Percentiles rank a stretch among this genome's conserved stretches.
These are phyloP conservation scores for Physella acuta DNA, from an alignment of 1,140 invertebrate genomes.

Conservation along the genomic window DNA sequence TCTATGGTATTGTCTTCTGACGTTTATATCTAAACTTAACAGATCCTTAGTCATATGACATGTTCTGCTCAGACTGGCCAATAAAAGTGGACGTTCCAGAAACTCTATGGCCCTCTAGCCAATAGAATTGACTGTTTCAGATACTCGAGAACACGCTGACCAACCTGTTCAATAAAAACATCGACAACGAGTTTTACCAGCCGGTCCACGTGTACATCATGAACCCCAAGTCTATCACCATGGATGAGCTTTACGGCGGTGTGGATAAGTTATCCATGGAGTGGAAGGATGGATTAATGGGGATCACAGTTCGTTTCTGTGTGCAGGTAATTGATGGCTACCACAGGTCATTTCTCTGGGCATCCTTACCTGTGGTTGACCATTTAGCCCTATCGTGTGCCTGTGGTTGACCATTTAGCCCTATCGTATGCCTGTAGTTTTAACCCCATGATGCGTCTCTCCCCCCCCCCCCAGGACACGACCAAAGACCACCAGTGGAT, in stretches of 20 bases:
- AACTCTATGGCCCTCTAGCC: too few species aligned
- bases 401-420: too few species aligned
- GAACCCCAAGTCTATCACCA: conserved; percentile 61
- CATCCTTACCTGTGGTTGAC: too few species aligned
- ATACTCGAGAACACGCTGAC: conserved; percentile 45
- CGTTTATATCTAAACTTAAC: too few species aligned
- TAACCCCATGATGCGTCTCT: too few species aligned
- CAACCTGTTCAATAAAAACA: conserved; percentile 43
- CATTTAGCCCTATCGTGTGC: too few species aligned
- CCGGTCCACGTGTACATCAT: conserved; percentile 55
- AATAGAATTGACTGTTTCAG: conserved; percentile 33
- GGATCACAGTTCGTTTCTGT: conserved; percentile 26
- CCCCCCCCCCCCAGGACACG: conserved; percentile 62
- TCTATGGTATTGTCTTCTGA: too few species aligned
- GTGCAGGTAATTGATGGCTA: conserved; percentile 22
- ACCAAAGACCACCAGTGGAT: conserved; percentile 60
- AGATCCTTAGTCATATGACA: too few species aligned
- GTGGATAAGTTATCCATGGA: conserved; percentile 59
- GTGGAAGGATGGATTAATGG: conserved; percentile 61
- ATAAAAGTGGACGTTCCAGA: too few species aligned
- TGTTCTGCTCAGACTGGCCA: too few species aligned
- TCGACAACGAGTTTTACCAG: conserved; percentile 53
- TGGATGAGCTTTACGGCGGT: conserved; percentile 62
- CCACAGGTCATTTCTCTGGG: too few species aligned
- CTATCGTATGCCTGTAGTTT: too few species aligned